Base-by-base conservation (phyloP, 1,140 invertebrate species). In the Arion vulgaris region DNA sequence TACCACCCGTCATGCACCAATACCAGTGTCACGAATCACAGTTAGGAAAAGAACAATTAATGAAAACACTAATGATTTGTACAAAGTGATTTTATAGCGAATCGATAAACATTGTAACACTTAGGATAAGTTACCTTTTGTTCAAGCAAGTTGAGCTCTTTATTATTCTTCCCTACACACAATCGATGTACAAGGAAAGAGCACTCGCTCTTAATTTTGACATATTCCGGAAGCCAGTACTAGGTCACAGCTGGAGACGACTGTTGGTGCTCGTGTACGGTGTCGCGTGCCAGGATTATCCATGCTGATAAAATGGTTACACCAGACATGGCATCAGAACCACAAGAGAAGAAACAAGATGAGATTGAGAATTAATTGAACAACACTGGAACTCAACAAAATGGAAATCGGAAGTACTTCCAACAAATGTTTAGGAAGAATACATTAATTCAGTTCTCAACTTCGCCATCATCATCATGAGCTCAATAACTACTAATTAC, bases 211-310 rank as follows among this genome's bases (percentile, higher is more conserved):
- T 28, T 32, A 66, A 66, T 66, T 4, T 66, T 66, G 5, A 7
- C 62, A 32, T 66, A 4, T 15, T 26, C 11, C 28, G 28, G n/a
- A 32, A 32, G 26, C 32, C 62, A 66, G 62, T 66, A 34, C 28
- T 32, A 57, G 62, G 62, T 66, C n/a, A 66, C n/a, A 66, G 62
- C 62, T 66, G 62, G 28, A 32, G 51, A 57, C 17, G 51, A 57
- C 19, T 57, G 51, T 57, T 4, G 51, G 26, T 23, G 19, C 41
- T 7, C 41, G 41, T 45, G 15, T 15, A 45, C 41, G 41, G 15
- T 45, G 41, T 45, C 41, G 41, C 41, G 41, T 45, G 41, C 15
- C 5, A 45, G 41, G 41, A 45, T 45, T 45, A 45, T 45, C 15
- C 5, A 45, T 45, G 41, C 41, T 15, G 41, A 45, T 45, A 45